Percentiles rank a stretch among this genome's conserved stretches.
Evolutionary conservation across 2,797 vertebrate genomes (phyloP).

Genomic region (Taeniopygia guttata): DNA sequence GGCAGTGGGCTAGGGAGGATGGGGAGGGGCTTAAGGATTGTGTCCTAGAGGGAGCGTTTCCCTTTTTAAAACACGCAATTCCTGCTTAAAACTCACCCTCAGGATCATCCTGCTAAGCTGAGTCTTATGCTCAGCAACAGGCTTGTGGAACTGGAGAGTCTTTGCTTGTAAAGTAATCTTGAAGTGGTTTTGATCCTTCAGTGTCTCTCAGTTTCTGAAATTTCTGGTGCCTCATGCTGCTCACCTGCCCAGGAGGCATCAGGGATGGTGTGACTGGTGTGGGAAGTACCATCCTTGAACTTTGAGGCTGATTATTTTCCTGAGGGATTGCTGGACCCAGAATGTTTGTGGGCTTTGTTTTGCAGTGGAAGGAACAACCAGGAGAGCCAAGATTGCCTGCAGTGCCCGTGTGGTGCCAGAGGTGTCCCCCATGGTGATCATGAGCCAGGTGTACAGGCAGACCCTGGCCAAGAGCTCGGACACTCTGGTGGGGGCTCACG

Average conservation of each 20-base stretch:
- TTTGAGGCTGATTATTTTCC: background rate
- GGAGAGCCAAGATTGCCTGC: constrained; percentile 88
- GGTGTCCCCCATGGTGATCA: constrained; percentile 86
- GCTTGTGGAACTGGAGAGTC: background rate
- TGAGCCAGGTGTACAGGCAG: constrained; percentile 93
- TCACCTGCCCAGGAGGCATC: background rate
- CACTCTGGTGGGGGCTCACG: constrained; percentile 85
- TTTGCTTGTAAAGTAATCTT: background rate
- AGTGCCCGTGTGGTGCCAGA: constrained; percentile 82
- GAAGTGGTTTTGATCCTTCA: background rate
- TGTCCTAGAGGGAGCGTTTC: background rate
- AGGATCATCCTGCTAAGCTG: background rate
- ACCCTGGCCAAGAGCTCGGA: constrained; percentile 94
- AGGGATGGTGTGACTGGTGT: background rate
- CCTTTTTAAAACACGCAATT: background rate
- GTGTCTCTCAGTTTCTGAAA: background rate
- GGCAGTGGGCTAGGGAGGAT: background rate
- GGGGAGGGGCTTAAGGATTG: background rate
- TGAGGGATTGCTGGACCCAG: background rate
- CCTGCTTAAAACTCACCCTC: background rate
- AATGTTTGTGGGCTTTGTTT: background rate
- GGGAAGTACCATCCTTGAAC: fast-evolving
- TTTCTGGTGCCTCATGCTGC: background rate
- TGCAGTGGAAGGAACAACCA: constrained; percentile 89
- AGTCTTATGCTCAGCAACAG: background rate